Conservation (phyloP, 64 coral and sea anemone genomes). For the Acropora tenuis region DNA sequence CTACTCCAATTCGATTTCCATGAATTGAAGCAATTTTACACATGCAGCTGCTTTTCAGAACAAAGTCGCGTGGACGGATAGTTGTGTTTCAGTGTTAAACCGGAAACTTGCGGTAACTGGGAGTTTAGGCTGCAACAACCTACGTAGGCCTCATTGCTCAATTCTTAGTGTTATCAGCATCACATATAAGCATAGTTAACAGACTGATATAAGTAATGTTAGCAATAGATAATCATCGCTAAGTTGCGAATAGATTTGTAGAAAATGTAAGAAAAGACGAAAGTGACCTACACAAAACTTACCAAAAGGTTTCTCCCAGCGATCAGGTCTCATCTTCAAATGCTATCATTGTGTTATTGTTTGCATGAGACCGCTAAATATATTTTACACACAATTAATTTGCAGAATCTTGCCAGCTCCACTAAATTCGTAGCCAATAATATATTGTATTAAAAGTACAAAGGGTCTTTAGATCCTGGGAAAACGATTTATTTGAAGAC, state of each 20-base stretch:
- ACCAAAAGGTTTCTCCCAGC: neutral
- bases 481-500: neutral
- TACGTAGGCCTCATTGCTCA: too few species aligned
- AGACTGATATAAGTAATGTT: too few species aligned
- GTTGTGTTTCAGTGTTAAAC: too few species aligned
- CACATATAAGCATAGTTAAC: too few species aligned
- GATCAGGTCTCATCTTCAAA: neutral
- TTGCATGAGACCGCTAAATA: neutral
- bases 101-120: too few species aligned
- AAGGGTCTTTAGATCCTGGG: neutral
- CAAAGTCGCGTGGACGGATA: too few species aligned
- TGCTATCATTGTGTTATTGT: neutral
- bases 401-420: neutral
- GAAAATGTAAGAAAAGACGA: neutral
- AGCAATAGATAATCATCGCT: too few species aligned
- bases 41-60: too few species aligned
- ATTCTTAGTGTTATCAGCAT: too few species aligned
- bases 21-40: too few species aligned
- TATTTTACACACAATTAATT: neutral
- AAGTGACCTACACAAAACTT: neutral
- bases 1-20: too few species aligned
- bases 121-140: too few species aligned
- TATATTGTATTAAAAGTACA: neutral
- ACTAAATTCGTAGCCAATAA: neutral
- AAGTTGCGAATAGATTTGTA: neutral